A percentile compares a stretch with the other conserved stretches of the same genome.
Evolutionary conservation across 1,140 invertebrate species (phyloP).

Genomic region (Hydropsyche tenuis): DNA sequence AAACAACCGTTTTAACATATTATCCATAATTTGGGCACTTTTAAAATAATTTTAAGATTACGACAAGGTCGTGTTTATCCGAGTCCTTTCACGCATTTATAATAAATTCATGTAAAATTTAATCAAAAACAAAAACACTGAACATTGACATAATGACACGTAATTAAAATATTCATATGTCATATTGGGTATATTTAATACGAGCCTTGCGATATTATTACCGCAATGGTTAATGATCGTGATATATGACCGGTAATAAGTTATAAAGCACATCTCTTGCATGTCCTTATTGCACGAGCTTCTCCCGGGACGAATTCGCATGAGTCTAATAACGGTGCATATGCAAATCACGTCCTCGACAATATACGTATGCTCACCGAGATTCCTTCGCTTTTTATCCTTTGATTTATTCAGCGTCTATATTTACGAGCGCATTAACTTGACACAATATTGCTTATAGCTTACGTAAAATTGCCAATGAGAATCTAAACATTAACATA

Average conservation of each 20-base stretch:
- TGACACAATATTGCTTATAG: background rate
- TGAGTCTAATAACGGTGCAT: constrained; percentile 6
- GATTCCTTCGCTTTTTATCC: constrained; percentile 1
- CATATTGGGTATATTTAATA: no score
- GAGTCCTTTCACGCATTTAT: no score
- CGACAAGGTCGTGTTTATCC: no score
- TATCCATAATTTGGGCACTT: no score
- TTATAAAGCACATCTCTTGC: background rate
- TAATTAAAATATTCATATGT: no score
- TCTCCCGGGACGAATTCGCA: background rate
- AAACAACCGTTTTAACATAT: no score
- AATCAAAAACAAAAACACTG: no score
- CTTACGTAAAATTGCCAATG: no score
- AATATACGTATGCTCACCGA: background rate
- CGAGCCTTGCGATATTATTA: background rate
- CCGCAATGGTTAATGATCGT: constrained; percentile 36
- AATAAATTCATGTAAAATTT: no score
- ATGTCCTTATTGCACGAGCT: background rate
- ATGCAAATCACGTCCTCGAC: constrained; percentile 42
- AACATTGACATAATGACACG: no score
- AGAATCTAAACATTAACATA: no score
- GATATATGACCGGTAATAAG: constrained; percentile 36
- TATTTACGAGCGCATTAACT: constrained; percentile 2
- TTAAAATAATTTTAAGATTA: no score
- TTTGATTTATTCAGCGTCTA: background rate